Evolutionary conservation across 2,888 invertebrate species (phyloP).

Genomic region (Leptogaster cylindrica): DNA sequence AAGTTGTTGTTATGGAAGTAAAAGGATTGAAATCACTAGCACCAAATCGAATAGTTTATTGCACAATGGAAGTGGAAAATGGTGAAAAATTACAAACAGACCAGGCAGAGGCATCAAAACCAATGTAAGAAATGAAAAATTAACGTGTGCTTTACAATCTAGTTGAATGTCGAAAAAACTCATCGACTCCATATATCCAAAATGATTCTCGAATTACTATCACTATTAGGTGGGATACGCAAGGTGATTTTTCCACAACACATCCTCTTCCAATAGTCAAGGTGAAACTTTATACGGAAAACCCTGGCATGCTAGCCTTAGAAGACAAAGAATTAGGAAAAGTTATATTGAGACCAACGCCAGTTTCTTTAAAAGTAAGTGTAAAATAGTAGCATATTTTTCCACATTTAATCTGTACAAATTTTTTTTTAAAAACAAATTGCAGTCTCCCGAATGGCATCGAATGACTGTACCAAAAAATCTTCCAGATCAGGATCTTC

Average conservation of each 20-base stretch:
- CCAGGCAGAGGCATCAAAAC: conserved; percentile 98
- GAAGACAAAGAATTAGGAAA: conserved; percentile 99
- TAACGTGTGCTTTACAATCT: conserved; percentile 6
- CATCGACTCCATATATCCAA: no score
- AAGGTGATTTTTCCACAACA: conserved; percentile 98
- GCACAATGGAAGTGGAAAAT: conserved; percentile 99
- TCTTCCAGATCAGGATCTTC: conserved; percentile 91
- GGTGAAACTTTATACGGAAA: conserved; percentile 97
- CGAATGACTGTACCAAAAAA: conserved; percentile 96
- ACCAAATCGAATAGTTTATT: conserved; percentile 97
- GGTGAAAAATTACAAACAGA: conserved; percentile 99
- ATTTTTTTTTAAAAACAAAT: not conserved
- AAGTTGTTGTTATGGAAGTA: conserved; percentile 99
- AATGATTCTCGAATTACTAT: no score
- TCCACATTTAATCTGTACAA: not conserved
- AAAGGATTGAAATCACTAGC: conserved; percentile 96
- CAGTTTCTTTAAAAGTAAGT: conserved; percentile 80
- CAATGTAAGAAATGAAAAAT: conserved; percentile 72
- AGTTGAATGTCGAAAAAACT: conserved; percentile 8
- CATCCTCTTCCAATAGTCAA: conserved; percentile 97
- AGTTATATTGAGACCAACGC: conserved; percentile 85
- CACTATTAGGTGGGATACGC: conserved; percentile 95
- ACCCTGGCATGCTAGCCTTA: conserved; percentile 94
- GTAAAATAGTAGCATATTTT: no score
- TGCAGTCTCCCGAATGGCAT: conserved; percentile 94